Evolutionary conservation across 1,140 invertebrate species (phyloP), one percentile per base, ranked within the genome.

Genomic region (Batillaria attramentaria): DNA sequence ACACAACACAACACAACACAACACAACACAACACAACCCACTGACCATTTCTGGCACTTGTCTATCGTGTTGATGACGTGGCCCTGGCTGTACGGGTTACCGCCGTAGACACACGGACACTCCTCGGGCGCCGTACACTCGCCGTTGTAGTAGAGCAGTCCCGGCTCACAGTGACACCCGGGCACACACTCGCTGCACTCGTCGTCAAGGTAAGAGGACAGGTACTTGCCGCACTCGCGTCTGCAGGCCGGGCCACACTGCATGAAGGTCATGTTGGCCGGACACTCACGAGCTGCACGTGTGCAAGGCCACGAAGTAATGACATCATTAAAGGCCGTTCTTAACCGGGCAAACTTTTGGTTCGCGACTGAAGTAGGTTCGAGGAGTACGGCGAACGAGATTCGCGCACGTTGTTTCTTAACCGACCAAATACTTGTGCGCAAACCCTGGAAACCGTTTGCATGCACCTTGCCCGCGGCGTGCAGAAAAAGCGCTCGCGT

Each of bases 181-280:
- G 84, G 79, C 46, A 72, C 72, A 62, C 77, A 78, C 10, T 82
- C 60, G 24, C n/a, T 16, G 69, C 81, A 84, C 24, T 82, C 66
- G 3, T 66, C 57, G 24, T 24, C 37, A 5, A 65, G 6, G 8
- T 54, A 39, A 20, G 72, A 75, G 42, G 74, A n/a, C 31, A 68
- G 31, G 69, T 70, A 72, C 81, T 41, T 62, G 1, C 73, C 73
- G 90, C 96, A 97, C 0, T 95, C 96, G 50, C 93, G 90, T 0
- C 94, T 94, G 82, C 95, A 94, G 0, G 92, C 91, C 0, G 94
- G 93, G 82, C 94, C 93, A 87, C 96, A 97, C 70, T 89, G 80
- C 10, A 95, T 94, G 77, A 95, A 95, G 83, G 94, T 94, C 84
- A 94, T 92, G 87, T 95, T 93, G 31, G 92, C 89, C 0, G 72